Conservation (phyloP, 2,113 vertebrate genomes). For the Catharus bicknelli region DNA sequence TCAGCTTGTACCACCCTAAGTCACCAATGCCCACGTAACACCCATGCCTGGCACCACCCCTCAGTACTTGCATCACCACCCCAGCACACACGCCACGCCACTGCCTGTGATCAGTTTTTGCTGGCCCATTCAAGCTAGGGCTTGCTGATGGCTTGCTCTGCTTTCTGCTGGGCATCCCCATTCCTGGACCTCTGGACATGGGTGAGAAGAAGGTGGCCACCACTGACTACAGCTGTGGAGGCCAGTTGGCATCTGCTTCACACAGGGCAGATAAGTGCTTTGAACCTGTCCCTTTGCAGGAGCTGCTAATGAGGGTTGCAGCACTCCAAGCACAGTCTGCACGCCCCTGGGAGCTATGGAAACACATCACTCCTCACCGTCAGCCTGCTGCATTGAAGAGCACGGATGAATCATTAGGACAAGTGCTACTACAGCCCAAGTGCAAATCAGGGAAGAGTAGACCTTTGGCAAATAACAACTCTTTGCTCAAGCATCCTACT, state of each 20-base stretch:
- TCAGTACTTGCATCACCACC: not conserved
- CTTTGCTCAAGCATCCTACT: not conserved
- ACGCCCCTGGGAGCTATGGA: not conserved
- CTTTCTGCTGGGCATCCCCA: not conserved
- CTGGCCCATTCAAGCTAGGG: not conserved
- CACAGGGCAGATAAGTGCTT: not conserved
- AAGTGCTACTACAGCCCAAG: slow-evolving; percentile 58
- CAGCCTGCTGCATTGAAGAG: slow-evolving; percentile 1
- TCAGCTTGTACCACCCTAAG: not conserved
- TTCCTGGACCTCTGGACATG: not conserved
- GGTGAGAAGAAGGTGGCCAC: not conserved
- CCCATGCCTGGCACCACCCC: fast-evolving
- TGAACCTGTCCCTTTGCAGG: not conserved
- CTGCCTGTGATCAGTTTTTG: not conserved
- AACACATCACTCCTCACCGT: not conserved
- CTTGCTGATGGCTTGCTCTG: not conserved
- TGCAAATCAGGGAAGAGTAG: slow-evolving; percentile 52
- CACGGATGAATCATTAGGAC: slow-evolving; percentile 21
- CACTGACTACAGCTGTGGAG: not conserved
- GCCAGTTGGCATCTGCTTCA: not conserved
- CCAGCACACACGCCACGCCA: fast-evolving
- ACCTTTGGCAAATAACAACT: slow-evolving; percentile 34
- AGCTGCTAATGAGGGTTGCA: not conserved
- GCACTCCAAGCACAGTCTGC: not conserved
- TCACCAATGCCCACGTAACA: fast-evolving